phyloP scores from a whole-genome alignment of 37 sponge, comb jelly and placozoan species.

The Dysidea cf. avara region DNA sequence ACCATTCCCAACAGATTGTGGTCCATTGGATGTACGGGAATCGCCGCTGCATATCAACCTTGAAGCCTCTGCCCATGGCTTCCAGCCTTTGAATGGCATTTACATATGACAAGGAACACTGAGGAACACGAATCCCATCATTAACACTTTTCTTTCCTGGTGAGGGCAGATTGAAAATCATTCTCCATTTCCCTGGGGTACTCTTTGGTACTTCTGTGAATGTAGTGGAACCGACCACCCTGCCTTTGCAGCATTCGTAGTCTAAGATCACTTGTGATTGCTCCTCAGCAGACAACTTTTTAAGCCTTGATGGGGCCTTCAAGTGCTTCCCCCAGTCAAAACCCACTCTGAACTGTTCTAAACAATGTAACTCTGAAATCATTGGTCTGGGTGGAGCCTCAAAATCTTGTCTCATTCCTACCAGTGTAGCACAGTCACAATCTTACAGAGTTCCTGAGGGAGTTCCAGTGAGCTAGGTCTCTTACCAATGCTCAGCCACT shows the following conservation, averaged over 20 bases:
- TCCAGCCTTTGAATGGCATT: neutral
- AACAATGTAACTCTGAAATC: neutral
- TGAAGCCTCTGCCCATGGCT: neutral
- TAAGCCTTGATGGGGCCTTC: neutral
- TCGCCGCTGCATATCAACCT: constrained; percentile 10
- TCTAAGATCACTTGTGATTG: neutral
- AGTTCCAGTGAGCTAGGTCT: neutral
- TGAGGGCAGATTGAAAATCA: constrained; percentile 39
- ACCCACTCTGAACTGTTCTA: constrained; percentile 17
- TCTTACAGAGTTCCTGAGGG: neutral
- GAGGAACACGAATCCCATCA: constrained; percentile 14
- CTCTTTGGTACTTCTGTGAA: constrained; percentile 29
- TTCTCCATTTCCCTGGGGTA: constrained; percentile 15
- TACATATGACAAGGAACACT: constrained; percentile 12
- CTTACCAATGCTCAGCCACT: neutral
- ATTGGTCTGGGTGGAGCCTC: constrained; percentile 9
- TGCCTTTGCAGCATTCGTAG: constrained; percentile 8
- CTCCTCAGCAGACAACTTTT: constrained; percentile 8
- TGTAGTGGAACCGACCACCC: constrained; percentile 14
- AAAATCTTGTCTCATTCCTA: constrained; percentile 1
- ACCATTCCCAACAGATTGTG: too few species aligned
- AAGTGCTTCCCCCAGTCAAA: neutral
- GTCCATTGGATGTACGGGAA: constrained; percentile 36
- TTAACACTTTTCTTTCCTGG: constrained; percentile 30
- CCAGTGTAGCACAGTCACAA: constrained; percentile 1